Evolutionary conservation across 2,113 vertebrate genomes (phyloP).

Genomic region (Oenanthe melanoleuca): DNA sequence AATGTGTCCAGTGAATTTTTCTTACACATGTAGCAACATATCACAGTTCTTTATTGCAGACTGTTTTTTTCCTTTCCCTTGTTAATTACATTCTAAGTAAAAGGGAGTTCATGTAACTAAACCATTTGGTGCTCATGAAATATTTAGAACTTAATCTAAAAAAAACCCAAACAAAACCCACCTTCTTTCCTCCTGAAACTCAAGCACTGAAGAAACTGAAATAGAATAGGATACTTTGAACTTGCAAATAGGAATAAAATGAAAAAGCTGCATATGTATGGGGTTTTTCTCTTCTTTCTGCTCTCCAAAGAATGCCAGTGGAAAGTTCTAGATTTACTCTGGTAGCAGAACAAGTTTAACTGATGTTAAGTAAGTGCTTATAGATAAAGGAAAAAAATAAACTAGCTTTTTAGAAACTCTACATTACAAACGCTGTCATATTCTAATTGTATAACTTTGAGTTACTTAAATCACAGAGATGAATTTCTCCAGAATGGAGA

Average conservation of each 20-base stretch:
- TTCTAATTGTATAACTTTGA: not conserved
- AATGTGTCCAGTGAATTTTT: not conserved
- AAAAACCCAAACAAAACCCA: not conserved
- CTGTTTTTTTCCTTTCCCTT: not conserved
- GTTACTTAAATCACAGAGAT: not conserved
- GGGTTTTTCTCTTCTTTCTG: not conserved
- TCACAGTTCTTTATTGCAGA: not conserved
- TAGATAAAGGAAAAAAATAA: not conserved
- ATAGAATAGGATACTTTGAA: not conserved
- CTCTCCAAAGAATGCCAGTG: not conserved
- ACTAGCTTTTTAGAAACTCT: not conserved
- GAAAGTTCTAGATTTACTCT: not conserved
- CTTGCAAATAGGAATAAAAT: not conserved
- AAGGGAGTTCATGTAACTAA: not conserved
- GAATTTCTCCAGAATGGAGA: not conserved
- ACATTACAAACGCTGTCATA: not conserved
- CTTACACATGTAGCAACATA: not conserved
- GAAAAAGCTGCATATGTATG: not conserved
- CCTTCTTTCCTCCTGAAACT: not conserved
- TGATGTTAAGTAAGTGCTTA: not conserved
- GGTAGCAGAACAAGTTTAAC: not conserved
- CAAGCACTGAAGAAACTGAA: not conserved
- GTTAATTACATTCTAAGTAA: not conserved
- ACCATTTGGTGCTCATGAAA: not conserved
- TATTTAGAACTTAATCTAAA: conserved; percentile 29